Conservation (phyloP, 2,888 invertebrate genomes). For the Keiferia lycopersicella region DNA sequence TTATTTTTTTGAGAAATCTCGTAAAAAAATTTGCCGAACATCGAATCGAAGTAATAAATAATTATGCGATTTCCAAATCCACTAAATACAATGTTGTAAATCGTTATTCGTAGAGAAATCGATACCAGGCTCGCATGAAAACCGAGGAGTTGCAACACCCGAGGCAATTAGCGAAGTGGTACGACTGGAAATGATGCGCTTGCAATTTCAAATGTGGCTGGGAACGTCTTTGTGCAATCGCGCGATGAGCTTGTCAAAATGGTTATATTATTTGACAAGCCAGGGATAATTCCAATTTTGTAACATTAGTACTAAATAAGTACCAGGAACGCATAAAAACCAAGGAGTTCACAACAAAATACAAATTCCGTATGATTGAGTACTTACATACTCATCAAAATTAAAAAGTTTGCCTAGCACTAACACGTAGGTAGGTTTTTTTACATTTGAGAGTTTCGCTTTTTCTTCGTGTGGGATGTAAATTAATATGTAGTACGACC, state of each 20-base stretch:
- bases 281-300: not conserved
- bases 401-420: no score
- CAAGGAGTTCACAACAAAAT: no score
- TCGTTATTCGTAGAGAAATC: not conserved
- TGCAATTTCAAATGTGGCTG: not conserved
- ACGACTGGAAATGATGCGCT: conserved; percentile 3
- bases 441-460: no score
- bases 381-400: not conserved
- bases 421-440: no score
- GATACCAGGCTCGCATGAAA: not conserved
- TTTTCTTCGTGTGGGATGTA: no score
- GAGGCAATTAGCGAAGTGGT: conserved; percentile 4
- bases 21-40: no score
- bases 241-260: not conserved
- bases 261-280: not conserved
- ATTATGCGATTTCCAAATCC: no score
- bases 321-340: no score
- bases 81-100: not conserved
- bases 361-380: no score
- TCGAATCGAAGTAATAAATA: no score
- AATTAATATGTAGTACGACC: no score
- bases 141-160: conserved; percentile 11
- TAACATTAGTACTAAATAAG: not conserved
- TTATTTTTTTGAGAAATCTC: no score
- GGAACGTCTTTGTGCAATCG: conserved; percentile 7